phyloP scores from a whole-genome alignment of 1,140 invertebrate species.

The Saccostrea echinata region DNA sequence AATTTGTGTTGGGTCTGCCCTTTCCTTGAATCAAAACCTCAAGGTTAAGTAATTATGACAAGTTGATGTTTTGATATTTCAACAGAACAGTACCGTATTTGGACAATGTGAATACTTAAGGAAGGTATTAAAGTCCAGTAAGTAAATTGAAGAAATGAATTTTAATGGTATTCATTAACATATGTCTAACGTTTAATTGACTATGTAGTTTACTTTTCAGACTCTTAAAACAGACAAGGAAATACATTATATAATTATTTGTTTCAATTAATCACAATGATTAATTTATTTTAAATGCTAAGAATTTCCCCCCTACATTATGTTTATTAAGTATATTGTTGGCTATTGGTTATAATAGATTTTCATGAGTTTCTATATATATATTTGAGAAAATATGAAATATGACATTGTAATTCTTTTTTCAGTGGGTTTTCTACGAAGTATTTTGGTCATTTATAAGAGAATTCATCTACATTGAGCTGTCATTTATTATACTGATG shows the following conservation, averaged over 20 bases:
- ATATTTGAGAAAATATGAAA: too few relatives aligned
- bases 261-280: background rate
- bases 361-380: too few relatives aligned
- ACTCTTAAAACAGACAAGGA: background rate
- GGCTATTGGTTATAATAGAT: too few relatives aligned
- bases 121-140: background rate
- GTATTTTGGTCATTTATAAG: too few relatives aligned
- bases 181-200: background rate
- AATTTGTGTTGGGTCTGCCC: background rate
- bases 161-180: background rate
- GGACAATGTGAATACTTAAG: background rate
- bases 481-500: too few relatives aligned
- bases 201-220: background rate
- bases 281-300: background rate
- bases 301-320: background rate
- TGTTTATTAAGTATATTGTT: too few relatives aligned
- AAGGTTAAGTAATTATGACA: conserved; percentile 13
- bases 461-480: too few relatives aligned
- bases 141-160: background rate
- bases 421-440: too few relatives aligned
- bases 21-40: conserved; percentile 9
- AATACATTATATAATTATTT: background rate
- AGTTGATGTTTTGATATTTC: background rate
- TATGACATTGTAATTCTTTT: too few relatives aligned
- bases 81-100: background rate